Evolutionary conservation across 2,888 invertebrate species (phyloP).

Genomic region (Itoplectis maculator): DNA sequence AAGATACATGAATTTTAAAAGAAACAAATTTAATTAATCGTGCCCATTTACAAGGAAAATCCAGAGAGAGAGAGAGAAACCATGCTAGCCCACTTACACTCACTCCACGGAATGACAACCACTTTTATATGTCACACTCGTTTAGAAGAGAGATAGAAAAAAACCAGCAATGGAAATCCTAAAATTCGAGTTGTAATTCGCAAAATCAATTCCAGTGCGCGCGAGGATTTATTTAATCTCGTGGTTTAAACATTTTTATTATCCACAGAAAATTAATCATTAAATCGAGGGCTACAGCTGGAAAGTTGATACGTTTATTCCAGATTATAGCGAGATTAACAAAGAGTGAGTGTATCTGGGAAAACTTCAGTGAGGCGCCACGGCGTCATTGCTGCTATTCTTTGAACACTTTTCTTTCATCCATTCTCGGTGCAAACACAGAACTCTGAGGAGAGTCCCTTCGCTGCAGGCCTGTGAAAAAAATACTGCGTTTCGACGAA

Average conservation of each 20-base stretch:
- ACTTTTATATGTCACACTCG: conserved; percentile 53
- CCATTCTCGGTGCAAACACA: conserved; percentile 20
- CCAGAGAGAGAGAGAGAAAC: conserved; percentile 6
- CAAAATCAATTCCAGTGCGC: conserved; percentile 34
- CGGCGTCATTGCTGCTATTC: conserved; percentile 57
- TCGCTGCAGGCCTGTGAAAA: neutral
- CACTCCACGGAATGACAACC: conserved; percentile 43
- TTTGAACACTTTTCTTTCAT: conserved; percentile 24
- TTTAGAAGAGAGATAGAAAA: conserved; percentile 32
- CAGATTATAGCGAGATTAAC: conserved; percentile 17
- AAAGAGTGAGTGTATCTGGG: conserved; percentile 36
- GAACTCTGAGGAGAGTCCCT: neutral
- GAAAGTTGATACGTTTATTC: conserved; percentile 1
- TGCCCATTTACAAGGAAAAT: conserved; percentile 10
- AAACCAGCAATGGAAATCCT: conserved; percentile 6
- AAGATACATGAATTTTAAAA: conserved; percentile 24
- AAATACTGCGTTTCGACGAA: neutral
- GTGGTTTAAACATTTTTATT: conserved; percentile 57
- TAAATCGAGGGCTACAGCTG: conserved; percentile 2
- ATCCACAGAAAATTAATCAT: conserved; percentile 32
- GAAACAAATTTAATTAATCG: conserved; percentile 18
- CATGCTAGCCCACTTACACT: conserved; percentile 43
- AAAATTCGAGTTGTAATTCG: conserved; percentile 41
- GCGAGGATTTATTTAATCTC: conserved; percentile 46
- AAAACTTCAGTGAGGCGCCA: conserved; percentile 30